Evolutionary conservation across 1,140 invertebrate species (phyloP), one percentile per base, ranked within the genome.

Genomic region (Reticulitermes speratus): DNA sequence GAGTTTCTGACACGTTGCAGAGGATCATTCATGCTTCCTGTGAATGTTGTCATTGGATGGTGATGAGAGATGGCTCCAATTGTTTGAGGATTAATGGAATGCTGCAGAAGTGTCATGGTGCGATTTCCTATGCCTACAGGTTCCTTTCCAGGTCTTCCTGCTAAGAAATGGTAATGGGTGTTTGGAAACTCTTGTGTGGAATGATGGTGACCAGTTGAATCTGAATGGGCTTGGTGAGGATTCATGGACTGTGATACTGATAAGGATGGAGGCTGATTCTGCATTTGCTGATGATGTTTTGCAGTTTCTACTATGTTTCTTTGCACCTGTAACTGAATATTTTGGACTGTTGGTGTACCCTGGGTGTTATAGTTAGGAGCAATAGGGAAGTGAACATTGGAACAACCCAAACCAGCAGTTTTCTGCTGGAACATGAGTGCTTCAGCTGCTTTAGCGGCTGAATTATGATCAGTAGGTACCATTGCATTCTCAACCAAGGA

Each of bases 401-500:
- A 84, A 45, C 84, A 84, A 16, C 59, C 48, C 84, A 55, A 38
- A 52, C 48, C 59, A 52, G 30, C 84, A 48, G 84, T 55, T 65
- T 84, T 84, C 45, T 84, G 84, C 45, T 84, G 84, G 84, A 84
- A 84, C 84, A 84, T 84, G 84, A 84, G 84, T n/a, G 84, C 59
- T 65, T 84, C 84, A 23, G 84, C 84, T n/a, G 84, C 84, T 65
- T 84, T 84, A 38, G 84, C 59, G n/a, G 59, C 84, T 19, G 84
- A 84, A 9, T 75, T 75, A 30, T 75, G 65, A 75, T 75, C 65
- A 30, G 25, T 75, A 75, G 65, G n/a, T 75, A 75, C n/a, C 65
- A 75, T 75, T 75, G 65, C 65, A 75, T 75, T 38, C 25, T 84
- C 84, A 65, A 65, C 84, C 21, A 84, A 84, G 84, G 84, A 38